Conservation (phyloP, 1,140 invertebrate species). For the Kradibia gibbosae region DNA sequence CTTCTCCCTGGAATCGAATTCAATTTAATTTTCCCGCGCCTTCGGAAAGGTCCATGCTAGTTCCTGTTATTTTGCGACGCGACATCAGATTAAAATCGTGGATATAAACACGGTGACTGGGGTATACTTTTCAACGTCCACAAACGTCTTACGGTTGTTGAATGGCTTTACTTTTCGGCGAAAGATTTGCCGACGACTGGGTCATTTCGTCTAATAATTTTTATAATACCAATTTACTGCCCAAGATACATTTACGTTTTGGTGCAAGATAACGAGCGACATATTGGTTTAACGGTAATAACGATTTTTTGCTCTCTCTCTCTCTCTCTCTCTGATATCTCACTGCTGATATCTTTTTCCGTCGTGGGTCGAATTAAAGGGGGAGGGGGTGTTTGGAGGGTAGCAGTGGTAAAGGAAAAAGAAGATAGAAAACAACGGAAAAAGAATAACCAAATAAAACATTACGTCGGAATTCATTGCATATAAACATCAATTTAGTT, state of each 20-base stretch:
- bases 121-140: slow-evolving; percentile 33
- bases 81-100: slow-evolving; percentile 31
- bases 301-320: slow-evolving; percentile 41
- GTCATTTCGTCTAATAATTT: no score
- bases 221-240: no score
- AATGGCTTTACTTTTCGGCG: no score
- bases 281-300: no score
- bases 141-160: no score
- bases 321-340: slow-evolving; percentile 12
- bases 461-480: slow-evolving; percentile 18
- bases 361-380: neutral
- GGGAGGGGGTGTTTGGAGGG: neutral
- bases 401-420: neutral
- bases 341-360: slow-evolving; percentile 7
- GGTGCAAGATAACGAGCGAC: no score
- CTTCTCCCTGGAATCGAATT: slow-evolving; percentile 50
- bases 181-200: no score
- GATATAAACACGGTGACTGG: slow-evolving; percentile 23
- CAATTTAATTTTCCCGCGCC: slow-evolving; percentile 63
- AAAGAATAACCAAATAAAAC: slow-evolving; percentile 3
- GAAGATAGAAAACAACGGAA: neutral
- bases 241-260: no score
- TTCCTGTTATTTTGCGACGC: slow-evolving; percentile 10
- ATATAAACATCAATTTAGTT: slow-evolving; percentile 45
- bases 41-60: slow-evolving; percentile 33